Conservation (phyloP, 2,797 vertebrate genomes). For the Halcyon chelicuti region DNA sequence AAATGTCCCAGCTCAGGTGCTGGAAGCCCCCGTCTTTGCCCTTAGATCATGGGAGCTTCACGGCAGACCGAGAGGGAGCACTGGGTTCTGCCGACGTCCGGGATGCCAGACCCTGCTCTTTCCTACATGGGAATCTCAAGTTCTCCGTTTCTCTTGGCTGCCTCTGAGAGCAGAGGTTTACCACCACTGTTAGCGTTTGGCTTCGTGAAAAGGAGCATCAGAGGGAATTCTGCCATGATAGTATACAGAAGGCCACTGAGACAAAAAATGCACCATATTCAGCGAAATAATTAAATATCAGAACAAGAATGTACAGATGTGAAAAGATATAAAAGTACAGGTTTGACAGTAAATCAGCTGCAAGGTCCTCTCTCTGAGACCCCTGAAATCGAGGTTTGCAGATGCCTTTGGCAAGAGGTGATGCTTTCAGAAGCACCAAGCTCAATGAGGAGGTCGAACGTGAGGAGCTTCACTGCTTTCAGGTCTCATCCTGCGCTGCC, state of each 20-base stretch:
- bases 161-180: not conserved
- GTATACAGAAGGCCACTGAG: not conserved
- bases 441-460: rapidly evolving
- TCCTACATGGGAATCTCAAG: not conserved
- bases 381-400: not conserved
- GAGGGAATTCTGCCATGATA: not conserved
- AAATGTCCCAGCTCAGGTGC: not conserved
- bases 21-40: not conserved
- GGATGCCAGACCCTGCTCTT: not conserved
- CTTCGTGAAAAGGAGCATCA: not conserved
- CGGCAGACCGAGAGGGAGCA: not conserved
- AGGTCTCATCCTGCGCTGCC: not conserved
- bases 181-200: not conserved
- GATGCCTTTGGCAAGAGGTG: not conserved
- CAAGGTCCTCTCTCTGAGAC: not conserved
- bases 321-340: not conserved
- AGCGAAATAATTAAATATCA: not conserved
- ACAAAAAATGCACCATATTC: not conserved
- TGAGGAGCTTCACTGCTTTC: rapidly evolving
- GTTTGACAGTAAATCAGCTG: not conserved
- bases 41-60: not conserved
- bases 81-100: not conserved
- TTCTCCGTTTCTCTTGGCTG: not conserved
- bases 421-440: not conserved
- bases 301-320: not conserved